Evolutionary conservation across 2,888 invertebrate genomes (phyloP).

Genomic region (Temnothorax unifasciatus): DNA sequence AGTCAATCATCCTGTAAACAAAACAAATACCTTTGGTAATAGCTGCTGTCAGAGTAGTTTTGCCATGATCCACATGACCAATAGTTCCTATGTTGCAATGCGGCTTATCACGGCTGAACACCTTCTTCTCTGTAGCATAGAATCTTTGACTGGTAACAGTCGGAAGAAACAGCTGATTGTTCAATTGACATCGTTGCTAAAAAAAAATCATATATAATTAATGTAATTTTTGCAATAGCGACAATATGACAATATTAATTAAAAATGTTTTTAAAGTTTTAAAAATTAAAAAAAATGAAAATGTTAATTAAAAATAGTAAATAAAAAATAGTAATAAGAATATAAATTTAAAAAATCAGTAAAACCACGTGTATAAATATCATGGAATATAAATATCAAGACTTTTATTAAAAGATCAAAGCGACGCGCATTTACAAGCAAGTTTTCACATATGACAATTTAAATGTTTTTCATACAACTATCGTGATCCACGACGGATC

Average conservation of each 20-base stretch:
- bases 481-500: not conserved
- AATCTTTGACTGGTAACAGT: slow-evolving; percentile 85
- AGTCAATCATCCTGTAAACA: not conserved
- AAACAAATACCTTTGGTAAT: slow-evolving; percentile 92
- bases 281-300: too few relatives aligned
- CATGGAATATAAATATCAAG: not conserved
- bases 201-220: slow-evolving; percentile 18
- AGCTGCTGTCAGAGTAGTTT: slow-evolving; percentile 99
- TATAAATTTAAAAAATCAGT: not conserved
- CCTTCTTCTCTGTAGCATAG: slow-evolving; percentile 91
- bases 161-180: slow-evolving; percentile 83
- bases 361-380: not conserved
- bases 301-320: not conserved
- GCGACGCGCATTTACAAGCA: not conserved
- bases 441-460: not conserved
- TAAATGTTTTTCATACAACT: not conserved
- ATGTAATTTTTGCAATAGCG: not conserved
- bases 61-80: slow-evolving; percentile 99
- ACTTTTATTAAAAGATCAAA: slow-evolving; percentile 11
- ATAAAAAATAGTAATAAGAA: not conserved
- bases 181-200: slow-evolving; percentile 75
- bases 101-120: slow-evolving; percentile 94
- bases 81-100: slow-evolving; percentile 99
- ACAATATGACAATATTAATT: not conserved
- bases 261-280: not conserved